Evolutionary conservation across 1,140 invertebrate genomes (phyloP), one percentile per base, ranked within the genome.

Genomic region (Telenomus remus): DNA sequence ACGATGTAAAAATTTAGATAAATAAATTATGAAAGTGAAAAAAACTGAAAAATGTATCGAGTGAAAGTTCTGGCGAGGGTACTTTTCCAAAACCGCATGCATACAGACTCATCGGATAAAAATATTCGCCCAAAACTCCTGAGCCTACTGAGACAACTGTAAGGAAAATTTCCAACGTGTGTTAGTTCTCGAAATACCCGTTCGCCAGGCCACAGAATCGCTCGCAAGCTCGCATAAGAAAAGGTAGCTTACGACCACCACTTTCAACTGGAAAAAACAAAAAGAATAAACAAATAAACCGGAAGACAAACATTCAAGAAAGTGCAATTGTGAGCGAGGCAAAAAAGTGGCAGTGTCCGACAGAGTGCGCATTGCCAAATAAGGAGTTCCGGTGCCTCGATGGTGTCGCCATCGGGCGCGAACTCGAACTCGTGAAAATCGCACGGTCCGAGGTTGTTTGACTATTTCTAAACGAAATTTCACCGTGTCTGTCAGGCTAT

Each of bases 381-480:
- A 56, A 56, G 53, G 53, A 56, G 53, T 56, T 56, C 53, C 42
- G 53, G 37, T 56, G 42, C 4, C 5, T n/a, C 42, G 42, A 56
- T 35, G 11, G 42, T 46, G 27, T 39, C 42, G 53, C 53, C 53
- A 34, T 35, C 16, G 42, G 2, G 19, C 19, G 19, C 19, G 19
- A 27, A 27, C 19, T 27, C 19, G 19, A 27, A 27, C 19, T 56
- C 53, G 33, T 56, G 7, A 13, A 56, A 56, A 56, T 27, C 19
- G 19, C 19, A 27, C n/a, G n/a, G 19, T n/a, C 39, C 53, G 27
- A 9, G 39, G 39, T 13, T 46, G 15, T 56, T 56, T 14, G 39
- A 56, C 53, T 56, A 56, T 56, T 56, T 56, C 53, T 56, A 27
- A 56, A 43, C 53, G 16, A 34, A 56, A 56, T 34, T 7, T 44